These are phyloP conservation scores for Aquatica leii DNA, from an alignment of 2,888 invertebrate species.

Conservation along the genomic window DNA sequence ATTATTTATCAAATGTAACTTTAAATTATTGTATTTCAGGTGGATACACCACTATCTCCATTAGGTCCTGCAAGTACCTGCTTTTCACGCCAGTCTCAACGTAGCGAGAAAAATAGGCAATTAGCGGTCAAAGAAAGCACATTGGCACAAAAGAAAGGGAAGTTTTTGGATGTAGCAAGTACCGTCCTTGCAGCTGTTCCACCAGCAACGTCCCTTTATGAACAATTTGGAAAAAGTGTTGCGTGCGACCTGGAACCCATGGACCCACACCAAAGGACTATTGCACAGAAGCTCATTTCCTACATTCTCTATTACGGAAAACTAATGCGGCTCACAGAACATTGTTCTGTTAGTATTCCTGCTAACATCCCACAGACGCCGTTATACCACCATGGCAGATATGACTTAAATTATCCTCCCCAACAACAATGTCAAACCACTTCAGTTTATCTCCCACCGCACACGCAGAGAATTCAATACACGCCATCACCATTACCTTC, in stretches of 20 bases:
- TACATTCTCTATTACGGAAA: conserved; percentile 1
- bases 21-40: not conserved
- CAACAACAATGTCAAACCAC: no score
- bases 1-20: not conserved
- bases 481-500: no score
- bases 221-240: conserved; percentile 1
- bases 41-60: not conserved
- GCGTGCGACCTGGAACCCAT: not conserved
- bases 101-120: not conserved
- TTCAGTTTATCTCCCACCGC: no score
- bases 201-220: not conserved
- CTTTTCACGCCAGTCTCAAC: not conserved
- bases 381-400: not conserved
- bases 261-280: no score
- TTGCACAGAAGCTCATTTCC: conserved; percentile 5
- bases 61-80: not conserved
- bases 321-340: not conserved
- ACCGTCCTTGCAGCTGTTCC: not conserved
- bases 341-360: not conserved
- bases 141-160: no score
- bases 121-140: no score
- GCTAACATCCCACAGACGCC: not conserved
- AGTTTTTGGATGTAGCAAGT: conserved; percentile 13
- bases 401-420: not conserved
- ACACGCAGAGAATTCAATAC: no score